Base-by-base conservation (phyloP, 1,140 invertebrate species). In the Nomia melanderi region DNA sequence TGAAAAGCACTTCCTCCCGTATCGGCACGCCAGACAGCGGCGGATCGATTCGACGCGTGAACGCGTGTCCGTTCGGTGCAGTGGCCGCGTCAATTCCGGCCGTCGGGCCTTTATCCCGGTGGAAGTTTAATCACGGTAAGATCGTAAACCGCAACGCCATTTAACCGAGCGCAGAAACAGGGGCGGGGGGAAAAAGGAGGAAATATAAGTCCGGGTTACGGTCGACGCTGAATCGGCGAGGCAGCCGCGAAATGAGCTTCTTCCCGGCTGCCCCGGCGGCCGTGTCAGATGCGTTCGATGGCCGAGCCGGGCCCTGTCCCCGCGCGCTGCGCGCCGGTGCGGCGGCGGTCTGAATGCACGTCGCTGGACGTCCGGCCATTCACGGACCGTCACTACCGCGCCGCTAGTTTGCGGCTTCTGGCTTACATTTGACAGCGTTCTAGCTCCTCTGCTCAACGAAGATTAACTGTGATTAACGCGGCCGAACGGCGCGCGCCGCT, bases 341-440 rank as follows among this genome's bases (percentile, higher is more conserved):
- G 11, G 1, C 36, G 41, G 41, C 41, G 12, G 53, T 14, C 23
- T 57, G 14, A 8, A 20, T 31, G 25, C 29, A n/a, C 33, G n/a
- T n/a, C 8, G 31, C 23, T 25, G 65, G 64, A 70, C 67, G 72
- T 73, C 77, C 71, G 75, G 78, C 73, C 79, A 77, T 78, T 77
- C 71, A 83, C 60, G 25, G 75, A 47, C 53, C 65, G 50, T 54
- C 33, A 50, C 72, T 79, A 82, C 75, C 71, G 67, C 64, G 25
- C 50, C 63, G 14, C 11, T 29, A 39, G 44, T 47, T 67, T 69
- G 27, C 47, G 57, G 57, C 54, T 53, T 59, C 70, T 74, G 57
- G 70, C 79, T 74, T 70, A 47, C 62, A 41, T 73, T 71, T 74
- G 33, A 74, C 75, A 64, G 56, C 41, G 56, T 47, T 31, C 71